Evolutionary conservation across 1,140 invertebrate species (phyloP).

Genomic region (Phocides pigmalion): DNA sequence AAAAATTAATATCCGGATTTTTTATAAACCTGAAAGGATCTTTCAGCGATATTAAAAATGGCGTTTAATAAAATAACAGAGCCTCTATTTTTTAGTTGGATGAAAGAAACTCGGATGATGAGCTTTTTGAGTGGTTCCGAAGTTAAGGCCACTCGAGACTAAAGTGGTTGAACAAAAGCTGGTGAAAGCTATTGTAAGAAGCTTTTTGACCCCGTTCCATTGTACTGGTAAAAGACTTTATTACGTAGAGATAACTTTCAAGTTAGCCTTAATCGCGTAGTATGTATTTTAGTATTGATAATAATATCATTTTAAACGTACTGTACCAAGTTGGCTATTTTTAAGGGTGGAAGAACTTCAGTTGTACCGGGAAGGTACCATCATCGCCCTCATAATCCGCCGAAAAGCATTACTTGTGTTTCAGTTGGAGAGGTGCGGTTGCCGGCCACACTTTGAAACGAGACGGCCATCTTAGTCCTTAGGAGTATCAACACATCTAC

Average conservation of each 20-base stretch:
- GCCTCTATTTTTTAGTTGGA: conserved; percentile 17
- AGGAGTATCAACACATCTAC: too few species aligned
- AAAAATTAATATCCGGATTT: too few species aligned
- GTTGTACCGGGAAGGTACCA: too few species aligned
- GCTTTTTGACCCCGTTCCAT: conserved; percentile 62
- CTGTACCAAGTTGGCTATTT: too few species aligned
- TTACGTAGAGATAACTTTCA: conserved; percentile 38
- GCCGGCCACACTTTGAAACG: too few species aligned
- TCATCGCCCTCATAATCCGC: too few species aligned
- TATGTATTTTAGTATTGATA: background rate
- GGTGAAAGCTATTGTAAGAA: conserved; percentile 55
- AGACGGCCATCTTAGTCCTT: too few species aligned
- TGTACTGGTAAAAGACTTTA: conserved; percentile 59
- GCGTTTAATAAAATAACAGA: conserved; percentile 28
- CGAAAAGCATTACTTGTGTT: too few species aligned
- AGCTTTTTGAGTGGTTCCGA: conserved; percentile 44
- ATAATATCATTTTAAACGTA: background rate
- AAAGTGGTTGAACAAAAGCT: conserved; percentile 54
- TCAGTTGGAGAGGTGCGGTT: too few species aligned
- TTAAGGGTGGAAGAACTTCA: too few species aligned
- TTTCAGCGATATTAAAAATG: conserved; percentile 17
- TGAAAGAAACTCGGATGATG: conserved; percentile 38
- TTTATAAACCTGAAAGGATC: conserved; percentile 35
- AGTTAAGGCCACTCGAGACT: conserved; percentile 52
- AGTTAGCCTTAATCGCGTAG: conserved; percentile 2